A percentile compares a stretch with the other conserved stretches of the same genome.
Conservation (phyloP, 2,797 vertebrate genomes). For the Helicolenus hilgendorfi region DNA sequence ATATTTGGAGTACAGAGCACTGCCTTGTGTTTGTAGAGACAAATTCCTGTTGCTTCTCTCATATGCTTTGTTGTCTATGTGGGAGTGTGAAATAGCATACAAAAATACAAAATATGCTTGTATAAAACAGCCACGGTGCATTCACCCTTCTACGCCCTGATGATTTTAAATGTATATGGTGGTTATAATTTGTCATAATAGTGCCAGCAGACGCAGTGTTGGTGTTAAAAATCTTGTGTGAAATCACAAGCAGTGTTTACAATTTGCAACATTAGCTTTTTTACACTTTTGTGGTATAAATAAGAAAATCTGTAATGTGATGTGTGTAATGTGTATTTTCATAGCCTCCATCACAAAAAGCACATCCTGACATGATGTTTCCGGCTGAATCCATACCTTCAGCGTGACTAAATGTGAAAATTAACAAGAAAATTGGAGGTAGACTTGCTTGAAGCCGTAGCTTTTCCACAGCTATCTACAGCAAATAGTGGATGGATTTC, state of each 20-base stretch:
- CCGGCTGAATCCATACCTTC: neutral
- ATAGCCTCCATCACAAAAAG: neutral
- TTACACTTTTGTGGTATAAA: neutral
- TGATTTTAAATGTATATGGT: neutral
- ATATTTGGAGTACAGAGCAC: conserved; percentile 5
- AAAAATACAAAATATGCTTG: conserved; percentile 37
- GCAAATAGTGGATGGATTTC: neutral
- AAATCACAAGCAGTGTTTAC: neutral
- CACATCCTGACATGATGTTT: neutral
- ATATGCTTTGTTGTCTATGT: conserved; percentile 46
- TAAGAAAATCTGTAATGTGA: neutral
- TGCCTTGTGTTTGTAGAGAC: conserved; percentile 37
- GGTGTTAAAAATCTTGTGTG: neutral
- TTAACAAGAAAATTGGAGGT: neutral
- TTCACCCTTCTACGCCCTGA: neutral
- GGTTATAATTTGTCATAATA: neutral
- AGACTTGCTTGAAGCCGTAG: neutral
- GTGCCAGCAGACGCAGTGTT: neutral
- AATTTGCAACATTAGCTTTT: neutral
- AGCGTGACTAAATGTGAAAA: neutral
- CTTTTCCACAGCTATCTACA: neutral
- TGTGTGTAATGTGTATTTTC: neutral
- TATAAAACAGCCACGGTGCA: conserved; percentile 16
- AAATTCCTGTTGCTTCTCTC: conserved; percentile 37
- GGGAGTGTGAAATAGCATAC: conserved; percentile 43